These are phyloP conservation scores for Ceratitis capitata DNA, from an alignment of 1,140 invertebrate genomes.

Conservation along the genomic window DNA sequence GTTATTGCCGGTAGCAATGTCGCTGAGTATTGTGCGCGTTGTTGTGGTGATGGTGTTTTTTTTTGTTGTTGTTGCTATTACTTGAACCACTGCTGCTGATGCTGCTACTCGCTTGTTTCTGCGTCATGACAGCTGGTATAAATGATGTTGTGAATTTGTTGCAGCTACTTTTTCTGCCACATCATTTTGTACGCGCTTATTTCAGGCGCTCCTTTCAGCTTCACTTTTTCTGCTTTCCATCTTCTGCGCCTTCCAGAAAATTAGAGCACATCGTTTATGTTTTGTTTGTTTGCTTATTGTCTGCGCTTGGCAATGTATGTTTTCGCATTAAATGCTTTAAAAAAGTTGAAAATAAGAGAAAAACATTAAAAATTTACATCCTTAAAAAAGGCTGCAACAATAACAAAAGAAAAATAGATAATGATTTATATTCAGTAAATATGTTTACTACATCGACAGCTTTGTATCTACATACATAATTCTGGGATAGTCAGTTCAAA, in stretches of 20 bases:
- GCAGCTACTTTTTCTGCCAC: conserved; percentile 23
- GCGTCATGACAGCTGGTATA: conserved; percentile 8
- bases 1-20: conserved; percentile 21
- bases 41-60: background rate
- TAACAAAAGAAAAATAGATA: background rate
- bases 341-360: background rate
- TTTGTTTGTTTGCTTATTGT: conserved; percentile 3
- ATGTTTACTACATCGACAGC: background rate
- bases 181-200: conserved; percentile 14
- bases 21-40: background rate
- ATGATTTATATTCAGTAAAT: background rate
- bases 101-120: background rate
- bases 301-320: background rate
- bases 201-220: conserved; percentile 7
- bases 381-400: background rate
- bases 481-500: background rate
- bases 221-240: background rate
- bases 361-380: background rate
- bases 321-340: background rate
- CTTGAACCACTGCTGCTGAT: background rate
- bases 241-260: background rate
- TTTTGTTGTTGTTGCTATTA: background rate
- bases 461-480: background rate
- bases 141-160: conserved; percentile 33
- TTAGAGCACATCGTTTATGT: too few relatives aligned